phyloP scores from a whole-genome alignment of 2,113 vertebrate genomes.

The Mirza zaza region DNA sequence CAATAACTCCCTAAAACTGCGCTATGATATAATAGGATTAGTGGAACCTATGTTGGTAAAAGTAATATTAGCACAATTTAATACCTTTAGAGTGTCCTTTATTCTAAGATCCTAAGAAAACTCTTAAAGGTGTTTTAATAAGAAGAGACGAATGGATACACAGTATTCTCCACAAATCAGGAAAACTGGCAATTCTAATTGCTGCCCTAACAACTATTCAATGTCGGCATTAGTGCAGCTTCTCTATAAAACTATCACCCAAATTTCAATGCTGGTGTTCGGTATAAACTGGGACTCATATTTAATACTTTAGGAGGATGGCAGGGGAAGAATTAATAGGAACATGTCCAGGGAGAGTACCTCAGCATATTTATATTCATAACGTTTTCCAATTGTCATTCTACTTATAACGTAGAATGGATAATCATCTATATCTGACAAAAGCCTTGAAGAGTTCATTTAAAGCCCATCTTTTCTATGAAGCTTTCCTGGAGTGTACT shows the following conservation, averaged over 20 bases:
- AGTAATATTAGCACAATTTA: background rate
- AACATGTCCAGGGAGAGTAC: background rate
- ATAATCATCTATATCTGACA: background rate
- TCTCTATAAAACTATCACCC: background rate
- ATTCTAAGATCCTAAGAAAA: background rate
- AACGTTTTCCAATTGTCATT: background rate
- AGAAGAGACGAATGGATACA: background rate
- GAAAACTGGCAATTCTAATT: background rate
- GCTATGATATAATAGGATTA: background rate
- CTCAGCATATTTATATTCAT: background rate
- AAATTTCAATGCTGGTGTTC: background rate
- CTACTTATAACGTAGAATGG: background rate
- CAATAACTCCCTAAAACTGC: background rate
- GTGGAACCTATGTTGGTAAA: background rate
- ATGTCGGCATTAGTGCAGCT: background rate
- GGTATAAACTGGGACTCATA: background rate
- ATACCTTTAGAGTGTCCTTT: background rate
- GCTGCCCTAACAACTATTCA: background rate
- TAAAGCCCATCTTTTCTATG: background rate
- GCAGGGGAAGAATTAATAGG: background rate
- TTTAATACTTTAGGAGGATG: background rate
- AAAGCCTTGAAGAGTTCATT: conserved; percentile 1
- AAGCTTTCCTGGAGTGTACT: background rate
- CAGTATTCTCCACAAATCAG: background rate
- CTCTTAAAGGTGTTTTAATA: background rate